These are phyloP conservation scores for Xerus inauris DNA, from an alignment of 2,113 vertebrate genomes.

Conservation along the genomic window DNA sequence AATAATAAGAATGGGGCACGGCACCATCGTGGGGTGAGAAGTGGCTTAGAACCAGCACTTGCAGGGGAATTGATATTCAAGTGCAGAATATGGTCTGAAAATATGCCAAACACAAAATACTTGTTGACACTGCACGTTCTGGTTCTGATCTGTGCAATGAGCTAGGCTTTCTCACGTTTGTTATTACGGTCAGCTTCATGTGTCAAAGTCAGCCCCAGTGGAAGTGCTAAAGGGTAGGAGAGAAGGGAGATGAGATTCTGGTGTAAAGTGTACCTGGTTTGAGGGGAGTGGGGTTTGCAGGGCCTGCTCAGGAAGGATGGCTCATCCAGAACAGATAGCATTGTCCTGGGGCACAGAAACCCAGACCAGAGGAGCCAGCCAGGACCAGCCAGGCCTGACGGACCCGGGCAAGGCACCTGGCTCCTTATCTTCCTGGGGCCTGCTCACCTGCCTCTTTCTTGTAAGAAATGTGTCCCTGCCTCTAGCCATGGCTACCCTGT, in stretches of 20 bases:
- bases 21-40: rapidly evolving
- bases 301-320: rapidly evolving
- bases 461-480: rapidly evolving
- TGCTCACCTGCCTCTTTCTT: rapidly evolving
- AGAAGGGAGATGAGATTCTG: rapidly evolving
- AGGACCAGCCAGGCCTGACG: rapidly evolving
- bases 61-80: not conserved
- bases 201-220: not conserved
- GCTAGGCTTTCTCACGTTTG: rapidly evolving
- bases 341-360: rapidly evolving
- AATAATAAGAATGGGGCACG: not conserved
- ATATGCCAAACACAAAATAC: rapidly evolving
- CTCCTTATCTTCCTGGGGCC: not conserved
- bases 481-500: too few relatives aligned
- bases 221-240: rapidly evolving
- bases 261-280: too few relatives aligned
- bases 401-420: not conserved
- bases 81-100: rapidly evolving
- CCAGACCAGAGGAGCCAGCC: rapidly evolving
- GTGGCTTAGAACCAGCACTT: not conserved
- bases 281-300: too few relatives aligned
- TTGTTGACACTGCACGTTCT: not conserved
- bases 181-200: too few relatives aligned
- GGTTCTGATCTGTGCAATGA: rapidly evolving
- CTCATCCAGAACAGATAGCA: rapidly evolving